Evolutionary conservation across 2,888 invertebrate genomes (phyloP), one percentile per base, ranked within the genome.

Genomic region (Trisateles emortualis): DNA sequence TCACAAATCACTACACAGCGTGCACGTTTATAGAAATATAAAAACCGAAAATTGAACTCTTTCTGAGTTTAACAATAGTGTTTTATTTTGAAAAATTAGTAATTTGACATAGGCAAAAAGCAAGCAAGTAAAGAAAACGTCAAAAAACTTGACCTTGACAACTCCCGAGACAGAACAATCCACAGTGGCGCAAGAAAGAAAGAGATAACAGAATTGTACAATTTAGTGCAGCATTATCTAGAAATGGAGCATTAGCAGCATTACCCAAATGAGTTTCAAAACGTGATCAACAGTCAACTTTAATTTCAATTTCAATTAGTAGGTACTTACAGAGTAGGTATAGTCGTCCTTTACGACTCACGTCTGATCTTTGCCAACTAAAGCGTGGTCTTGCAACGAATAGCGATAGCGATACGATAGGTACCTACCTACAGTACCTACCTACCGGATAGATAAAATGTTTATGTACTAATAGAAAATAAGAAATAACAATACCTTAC

Each of bases 141-240:
- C 40, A 48, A 16, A 52, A 48, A 35, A 48, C 24, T 49, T 70
- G 73, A 68, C 52, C 70, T 74, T 61, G 64, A 55, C 45, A 36
- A 36, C 29, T 29, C 35, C n/a, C 38, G 10, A 53, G 52, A 61
- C 35, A 53, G 36, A 47, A 45, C 40, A 53, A 8, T 3, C 19
- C 26, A 26, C 10, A 22, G 32, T 26, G 5, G 1, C 0, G 11
- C 30, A 41, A 0, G 64, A 33, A 44, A 13, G 47, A 61, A 38
- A 60, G 52, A 39, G 57, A 53, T 9, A 46, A 19, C 22, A 22
- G 6, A 32, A 9, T 13, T n/a, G 3, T 6, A 3, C 4, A 8
- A 8, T 26, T 8, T 26, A 26, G 6, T 38, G 9, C 2, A 46
- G 22, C 29, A 38, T 29, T 5, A 19, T 5, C 4, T 3, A 10